Conservation (phyloP, 2,797 vertebrate genomes). For the Numenius phaeopus region DNA sequence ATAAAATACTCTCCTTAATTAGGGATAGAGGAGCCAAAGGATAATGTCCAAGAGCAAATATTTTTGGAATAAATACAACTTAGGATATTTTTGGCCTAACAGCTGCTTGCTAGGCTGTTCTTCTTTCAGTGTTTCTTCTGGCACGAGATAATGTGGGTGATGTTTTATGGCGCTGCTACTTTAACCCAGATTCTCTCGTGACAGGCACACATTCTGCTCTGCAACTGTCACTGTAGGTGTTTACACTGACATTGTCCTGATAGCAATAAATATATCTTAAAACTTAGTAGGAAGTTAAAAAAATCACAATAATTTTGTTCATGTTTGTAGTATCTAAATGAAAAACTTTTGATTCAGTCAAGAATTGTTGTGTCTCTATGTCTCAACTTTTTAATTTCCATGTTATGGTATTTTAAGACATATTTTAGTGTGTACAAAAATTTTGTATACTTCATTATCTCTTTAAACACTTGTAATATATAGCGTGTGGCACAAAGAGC, state of each 20-base stretch:
- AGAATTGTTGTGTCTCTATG: not conserved
- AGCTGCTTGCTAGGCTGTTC: conserved; percentile 17
- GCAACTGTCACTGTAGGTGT: not conserved
- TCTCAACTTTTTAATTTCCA: not conserved
- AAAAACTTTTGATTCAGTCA: not conserved
- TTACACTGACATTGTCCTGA: not conserved
- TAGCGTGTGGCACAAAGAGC: not conserved
- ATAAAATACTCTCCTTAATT: not conserved
- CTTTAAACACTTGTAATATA: not conserved
- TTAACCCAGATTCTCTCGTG: not conserved
- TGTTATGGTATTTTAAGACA: not conserved
- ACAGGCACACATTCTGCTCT: not conserved
- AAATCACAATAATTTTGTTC: not conserved
- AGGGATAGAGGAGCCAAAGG: not conserved
- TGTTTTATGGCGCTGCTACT: not conserved
- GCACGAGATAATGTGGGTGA: not conserved
- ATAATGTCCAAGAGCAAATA: conserved; percentile 16
- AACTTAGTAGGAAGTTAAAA: not conserved
- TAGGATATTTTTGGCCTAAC: conserved; percentile 6
- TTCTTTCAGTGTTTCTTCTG: conserved; percentile 15
- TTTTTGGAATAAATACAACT: not conserved
- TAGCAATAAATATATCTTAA: not conserved
- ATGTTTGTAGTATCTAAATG: not conserved
- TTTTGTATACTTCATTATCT: not conserved
- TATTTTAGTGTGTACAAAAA: not conserved